Evolutionary conservation across 2,113 vertebrate species (phyloP), one percentile per base, ranked within the genome.

Genomic region (Rhombomys opimus): DNA sequence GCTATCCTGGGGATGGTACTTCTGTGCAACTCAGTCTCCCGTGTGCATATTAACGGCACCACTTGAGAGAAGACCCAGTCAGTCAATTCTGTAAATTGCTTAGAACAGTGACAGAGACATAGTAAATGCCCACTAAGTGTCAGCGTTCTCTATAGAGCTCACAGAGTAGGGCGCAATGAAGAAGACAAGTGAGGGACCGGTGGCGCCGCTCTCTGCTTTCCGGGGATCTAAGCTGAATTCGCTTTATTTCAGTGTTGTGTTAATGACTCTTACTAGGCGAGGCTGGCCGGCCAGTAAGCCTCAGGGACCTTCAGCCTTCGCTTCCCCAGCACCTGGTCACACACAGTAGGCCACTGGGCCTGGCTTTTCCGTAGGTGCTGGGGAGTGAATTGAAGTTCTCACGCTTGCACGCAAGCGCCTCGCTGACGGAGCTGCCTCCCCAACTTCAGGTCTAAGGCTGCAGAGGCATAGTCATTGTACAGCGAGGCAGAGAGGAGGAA

Each of bases 31-130:
- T 95, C 20, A 54, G 32, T 93, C 87, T 46, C 89, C 61, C 54
- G 20, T 93, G 57, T 50, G 20, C 38, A 67, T 89, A 61, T 54
- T 91, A 78, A 68, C 77, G 80, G 70, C 91, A 23, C 32, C 30
- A 95, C 76, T 78, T 96, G 32, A 46, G 84, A 70, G 75, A 96
- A 92, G 84, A 93, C 93, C 70, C 93, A 93, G 46, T 95, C 57
- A 96, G 23, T 89, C 89, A 81, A 67, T 95, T 73, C 38, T 92
- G 13, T 89, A 80, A 96, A 93, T 67, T 87, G 10, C 27, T 85
- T 90, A 78, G 67, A 88, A 88, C 30, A 84, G 35, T 95, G 54
- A 86, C 46, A 92, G 38, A 90, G 27, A 85, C 75, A 35, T 92
- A 89, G 81, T 93, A 65, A 95, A 80, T 90, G 41, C 61, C 52